Evolutionary conservation across 2,888 invertebrate genomes (phyloP).

Genomic region (Drosophila anceps): DNA sequence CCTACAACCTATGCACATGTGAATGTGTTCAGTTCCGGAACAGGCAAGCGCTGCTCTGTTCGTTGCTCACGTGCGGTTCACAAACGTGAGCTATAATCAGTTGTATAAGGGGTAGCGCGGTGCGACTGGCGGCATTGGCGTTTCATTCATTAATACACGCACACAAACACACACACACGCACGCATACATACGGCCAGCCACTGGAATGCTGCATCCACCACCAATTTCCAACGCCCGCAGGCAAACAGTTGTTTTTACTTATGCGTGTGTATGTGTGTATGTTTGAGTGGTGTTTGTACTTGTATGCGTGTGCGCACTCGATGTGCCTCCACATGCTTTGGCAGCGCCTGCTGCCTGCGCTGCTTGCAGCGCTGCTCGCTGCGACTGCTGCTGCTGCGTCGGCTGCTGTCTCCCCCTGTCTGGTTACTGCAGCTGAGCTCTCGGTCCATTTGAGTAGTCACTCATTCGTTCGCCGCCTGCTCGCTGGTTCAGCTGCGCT

Average conservation of each 20-base stretch:
- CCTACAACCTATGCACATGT: not conserved
- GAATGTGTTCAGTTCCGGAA: slow-evolving; percentile 28
- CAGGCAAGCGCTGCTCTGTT: slow-evolving; percentile 24
- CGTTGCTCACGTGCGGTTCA: slow-evolving; percentile 60
- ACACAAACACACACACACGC: slow-evolving; percentile 26
- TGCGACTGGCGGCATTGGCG: slow-evolving; percentile 69
- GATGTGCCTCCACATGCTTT: slow-evolving; percentile 63
- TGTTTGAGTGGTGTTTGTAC: slow-evolving; percentile 28
- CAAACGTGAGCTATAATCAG: slow-evolving; percentile 56
- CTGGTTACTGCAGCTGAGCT: slow-evolving; percentile 73
- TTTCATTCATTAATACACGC: slow-evolving; percentile 77
- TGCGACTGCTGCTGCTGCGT: slow-evolving; percentile 21
- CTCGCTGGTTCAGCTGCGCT: slow-evolving; percentile 81
- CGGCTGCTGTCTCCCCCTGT: slow-evolving; percentile 59
- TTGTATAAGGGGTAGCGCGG: slow-evolving; percentile 22
- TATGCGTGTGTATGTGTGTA: slow-evolving; percentile 26
- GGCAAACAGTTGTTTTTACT: slow-evolving; percentile 50
- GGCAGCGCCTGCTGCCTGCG: slow-evolving; percentile 53
- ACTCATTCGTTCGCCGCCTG: slow-evolving; percentile 78
- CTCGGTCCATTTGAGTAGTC: slow-evolving; percentile 79
- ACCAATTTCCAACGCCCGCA: slow-evolving; percentile 66
- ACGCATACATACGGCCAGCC: slow-evolving; percentile 23
- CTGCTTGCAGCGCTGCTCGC: slow-evolving; percentile 30
- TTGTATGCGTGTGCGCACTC: slow-evolving; percentile 76
- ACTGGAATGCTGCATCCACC: slow-evolving; percentile 77